Conservation (phyloP, 2,113 vertebrate genomes). For the Chaetorhynchus papuensis region DNA sequence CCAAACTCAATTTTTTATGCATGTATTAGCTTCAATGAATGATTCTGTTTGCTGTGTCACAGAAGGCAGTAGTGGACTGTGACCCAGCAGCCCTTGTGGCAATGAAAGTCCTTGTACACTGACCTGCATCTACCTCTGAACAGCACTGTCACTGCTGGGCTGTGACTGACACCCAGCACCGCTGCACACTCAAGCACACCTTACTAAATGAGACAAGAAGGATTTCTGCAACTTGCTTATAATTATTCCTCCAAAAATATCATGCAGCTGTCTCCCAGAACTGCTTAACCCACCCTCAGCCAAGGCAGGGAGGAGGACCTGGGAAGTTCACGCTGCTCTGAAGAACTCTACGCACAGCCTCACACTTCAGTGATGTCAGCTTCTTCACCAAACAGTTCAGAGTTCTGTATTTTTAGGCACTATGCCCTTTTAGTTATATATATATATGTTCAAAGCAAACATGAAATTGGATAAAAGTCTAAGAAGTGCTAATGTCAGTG, state of each 20-base stretch:
- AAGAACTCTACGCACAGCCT: not conserved
- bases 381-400: not conserved
- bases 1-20: not conserved
- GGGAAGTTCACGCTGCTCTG: not conserved
- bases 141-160: not conserved
- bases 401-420: not conserved
- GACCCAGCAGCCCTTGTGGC: not conserved
- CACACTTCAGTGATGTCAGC: not conserved
- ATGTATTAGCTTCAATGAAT: not conserved
- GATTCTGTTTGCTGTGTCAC: rapidly evolving
- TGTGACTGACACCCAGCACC: not conserved
- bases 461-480: not conserved
- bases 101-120: not conserved
- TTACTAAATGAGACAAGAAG: not conserved
- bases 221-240: not conserved
- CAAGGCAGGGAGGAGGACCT: not conserved
- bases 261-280: not conserved
- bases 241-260: not conserved
- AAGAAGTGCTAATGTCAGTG: not conserved
- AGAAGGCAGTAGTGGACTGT: not conserved
- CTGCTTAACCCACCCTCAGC: not conserved
- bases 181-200: not conserved
- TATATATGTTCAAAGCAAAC: not conserved
- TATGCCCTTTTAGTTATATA: not conserved
- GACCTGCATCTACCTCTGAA: not conserved